Conservation (phyloP, 2,113 vertebrate species). For the Scartelaos histophorus region DNA sequence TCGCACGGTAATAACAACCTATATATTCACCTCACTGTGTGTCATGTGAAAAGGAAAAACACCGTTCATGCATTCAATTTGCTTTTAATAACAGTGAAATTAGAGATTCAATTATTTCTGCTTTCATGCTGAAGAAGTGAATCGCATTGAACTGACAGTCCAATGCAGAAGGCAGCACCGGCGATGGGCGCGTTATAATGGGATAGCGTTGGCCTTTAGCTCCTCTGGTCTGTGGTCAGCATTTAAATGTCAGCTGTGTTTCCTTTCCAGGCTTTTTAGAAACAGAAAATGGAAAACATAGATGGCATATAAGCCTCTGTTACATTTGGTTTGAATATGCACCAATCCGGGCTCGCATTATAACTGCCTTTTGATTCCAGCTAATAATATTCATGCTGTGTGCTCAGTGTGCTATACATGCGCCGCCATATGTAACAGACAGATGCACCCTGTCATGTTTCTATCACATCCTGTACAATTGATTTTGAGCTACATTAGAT, state of each 20-base stretch:
- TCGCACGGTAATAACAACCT: conserved; percentile 15
- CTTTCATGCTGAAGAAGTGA: conserved; percentile 50
- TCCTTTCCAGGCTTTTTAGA: conserved; percentile 73
- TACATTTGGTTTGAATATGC: conserved; percentile 46
- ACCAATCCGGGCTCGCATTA: background rate
- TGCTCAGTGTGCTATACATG: background rate
- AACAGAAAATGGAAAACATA: conserved; percentile 69
- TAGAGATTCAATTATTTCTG: conserved; percentile 57
- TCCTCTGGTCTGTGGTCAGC: conserved; percentile 65
- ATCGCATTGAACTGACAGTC: conserved; percentile 57
- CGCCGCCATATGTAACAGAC: background rate
- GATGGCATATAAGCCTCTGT: conserved; percentile 66
- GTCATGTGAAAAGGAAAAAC: conserved; percentile 14
- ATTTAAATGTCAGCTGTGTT: conserved; percentile 77
- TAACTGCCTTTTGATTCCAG: too few species aligned
- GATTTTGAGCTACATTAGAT: background rate
- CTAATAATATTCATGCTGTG: background rate
- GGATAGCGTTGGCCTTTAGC: conserved; percentile 74
- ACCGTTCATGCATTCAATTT: conserved; percentile 6
- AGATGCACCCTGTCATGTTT: background rate
- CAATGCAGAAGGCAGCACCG: conserved; percentile 52
- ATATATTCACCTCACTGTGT: background rate
- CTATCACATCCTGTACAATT: background rate
- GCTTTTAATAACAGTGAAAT: conserved; percentile 41
- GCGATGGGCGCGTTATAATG: conserved; percentile 65